These are phyloP conservation scores for Dasysyrphus tricinctus DNA, from an alignment of 2,888 invertebrate genomes.

Conservation along the genomic window DNA sequence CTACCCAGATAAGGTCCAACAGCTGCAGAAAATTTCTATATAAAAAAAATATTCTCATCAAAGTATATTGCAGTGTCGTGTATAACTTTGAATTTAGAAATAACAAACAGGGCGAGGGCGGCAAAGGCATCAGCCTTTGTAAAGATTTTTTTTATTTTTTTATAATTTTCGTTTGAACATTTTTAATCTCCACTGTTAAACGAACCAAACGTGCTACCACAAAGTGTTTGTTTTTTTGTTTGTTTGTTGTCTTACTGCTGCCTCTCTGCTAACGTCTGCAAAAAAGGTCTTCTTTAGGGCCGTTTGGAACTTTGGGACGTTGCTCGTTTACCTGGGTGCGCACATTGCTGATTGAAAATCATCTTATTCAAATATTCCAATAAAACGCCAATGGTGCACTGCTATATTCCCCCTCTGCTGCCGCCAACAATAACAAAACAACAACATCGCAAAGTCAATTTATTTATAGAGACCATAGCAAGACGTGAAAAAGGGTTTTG, in stretches of 20 bases:
- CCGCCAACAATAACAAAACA: conserved; percentile 43
- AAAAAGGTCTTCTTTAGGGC: conserved; percentile 49
- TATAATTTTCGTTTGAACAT: conserved; percentile 34
- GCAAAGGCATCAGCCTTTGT: background rate
- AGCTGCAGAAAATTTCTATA: too few species aligned
- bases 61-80: too few species aligned
- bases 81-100: background rate
- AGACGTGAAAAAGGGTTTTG: conserved; percentile 65
- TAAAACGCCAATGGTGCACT: conserved; percentile 73
- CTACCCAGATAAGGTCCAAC: too few species aligned
- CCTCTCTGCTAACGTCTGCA: background rate
- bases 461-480: conserved; percentile 72
- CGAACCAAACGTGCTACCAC: conserved; percentile 58
- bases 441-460: conserved; percentile 67
- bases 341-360: conserved; percentile 75
- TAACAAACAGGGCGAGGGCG: background rate
- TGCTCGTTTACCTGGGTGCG: conserved; percentile 69
- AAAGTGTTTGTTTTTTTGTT: conserved; percentile 55
- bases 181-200: conserved; percentile 53
- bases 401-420: conserved; percentile 29
- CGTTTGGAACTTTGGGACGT: conserved; percentile 58
- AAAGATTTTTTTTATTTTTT: background rate
- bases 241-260: conserved; percentile 14
- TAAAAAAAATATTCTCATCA: too few species aligned
- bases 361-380: conserved; percentile 75